Conservation (phyloP, 2,113 vertebrate species). For the Lates calcarifer region DNA sequence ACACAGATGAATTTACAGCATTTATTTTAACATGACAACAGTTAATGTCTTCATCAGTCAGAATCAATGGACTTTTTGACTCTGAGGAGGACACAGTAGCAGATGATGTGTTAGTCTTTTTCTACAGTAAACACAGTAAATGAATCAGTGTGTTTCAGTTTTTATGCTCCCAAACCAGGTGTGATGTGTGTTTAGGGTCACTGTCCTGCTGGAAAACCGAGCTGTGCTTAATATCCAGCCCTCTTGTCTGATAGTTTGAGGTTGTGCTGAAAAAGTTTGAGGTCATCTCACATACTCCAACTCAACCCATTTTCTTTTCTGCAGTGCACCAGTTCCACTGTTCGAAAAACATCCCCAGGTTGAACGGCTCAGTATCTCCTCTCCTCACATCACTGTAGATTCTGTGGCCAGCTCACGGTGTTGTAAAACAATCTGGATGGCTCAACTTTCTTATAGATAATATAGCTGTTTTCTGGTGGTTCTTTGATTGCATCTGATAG, state of each 20-base stretch:
- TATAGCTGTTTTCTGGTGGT: not conserved
- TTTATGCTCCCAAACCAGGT: not conserved
- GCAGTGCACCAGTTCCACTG: slow-evolving; percentile 29
- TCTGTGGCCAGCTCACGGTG: not conserved
- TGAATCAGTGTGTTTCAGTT: not conserved
- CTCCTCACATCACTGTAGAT: not conserved
- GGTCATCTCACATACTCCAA: slow-evolving; percentile 13
- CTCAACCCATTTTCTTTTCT: slow-evolving; percentile 25
- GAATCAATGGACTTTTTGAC: not conserved
- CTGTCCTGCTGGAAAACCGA: not conserved
- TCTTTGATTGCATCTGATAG: not conserved
- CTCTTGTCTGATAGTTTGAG: not conserved
- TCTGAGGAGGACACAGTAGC: not conserved
- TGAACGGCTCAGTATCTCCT: not conserved
- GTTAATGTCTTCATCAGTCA: not conserved
- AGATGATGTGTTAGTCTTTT: not conserved
- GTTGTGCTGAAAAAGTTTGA: not conserved
- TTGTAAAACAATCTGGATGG: too few species aligned
- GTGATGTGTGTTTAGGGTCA: not conserved
- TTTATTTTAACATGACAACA: not conserved
- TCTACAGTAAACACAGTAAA: not conserved
- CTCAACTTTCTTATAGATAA: not conserved
- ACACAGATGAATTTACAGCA: not conserved
- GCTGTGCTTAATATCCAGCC: not conserved
- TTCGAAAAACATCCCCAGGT: not conserved